These are phyloP conservation scores for Luscinia luscinia DNA, from an alignment of 2,797 vertebrate species.

Conservation along the genomic window DNA sequence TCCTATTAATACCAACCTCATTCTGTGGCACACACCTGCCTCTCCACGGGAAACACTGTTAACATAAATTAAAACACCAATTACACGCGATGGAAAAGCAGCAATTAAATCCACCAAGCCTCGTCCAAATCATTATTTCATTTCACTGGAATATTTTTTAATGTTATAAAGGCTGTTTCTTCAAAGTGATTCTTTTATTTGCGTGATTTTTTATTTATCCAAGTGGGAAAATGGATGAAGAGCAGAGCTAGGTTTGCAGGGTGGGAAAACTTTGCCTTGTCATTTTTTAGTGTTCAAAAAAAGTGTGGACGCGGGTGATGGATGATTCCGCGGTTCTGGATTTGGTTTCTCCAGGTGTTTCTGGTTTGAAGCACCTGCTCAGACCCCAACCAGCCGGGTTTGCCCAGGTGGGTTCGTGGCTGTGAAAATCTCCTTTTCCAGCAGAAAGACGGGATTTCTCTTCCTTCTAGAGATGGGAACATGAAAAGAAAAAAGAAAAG, in stretches of 20 bases:
- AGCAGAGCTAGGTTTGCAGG: accelerated
- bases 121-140: not conserved
- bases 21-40: not conserved
- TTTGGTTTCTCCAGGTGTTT: not conserved
- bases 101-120: not conserved
- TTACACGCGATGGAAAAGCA: not conserved
- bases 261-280: not conserved
- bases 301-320: not conserved
- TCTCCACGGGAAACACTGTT: not conserved
- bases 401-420: not conserved
- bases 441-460: not conserved
- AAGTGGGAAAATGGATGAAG: accelerated
- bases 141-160: not conserved
- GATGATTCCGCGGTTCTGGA: accelerated
- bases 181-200: not conserved
- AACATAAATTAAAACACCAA: not conserved
- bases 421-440: accelerated
- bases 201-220: not conserved
- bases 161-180: not conserved
- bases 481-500: accelerated
- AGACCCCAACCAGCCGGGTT: accelerated
- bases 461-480: accelerated
- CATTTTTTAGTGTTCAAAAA: accelerated
- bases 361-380: not conserved
- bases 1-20: not conserved